Percentiles rank a stretch among this genome's conserved stretches.
Evolutionary conservation across 2,888 invertebrate genomes (phyloP).

Genomic region (Agrotis exclamationis): DNA sequence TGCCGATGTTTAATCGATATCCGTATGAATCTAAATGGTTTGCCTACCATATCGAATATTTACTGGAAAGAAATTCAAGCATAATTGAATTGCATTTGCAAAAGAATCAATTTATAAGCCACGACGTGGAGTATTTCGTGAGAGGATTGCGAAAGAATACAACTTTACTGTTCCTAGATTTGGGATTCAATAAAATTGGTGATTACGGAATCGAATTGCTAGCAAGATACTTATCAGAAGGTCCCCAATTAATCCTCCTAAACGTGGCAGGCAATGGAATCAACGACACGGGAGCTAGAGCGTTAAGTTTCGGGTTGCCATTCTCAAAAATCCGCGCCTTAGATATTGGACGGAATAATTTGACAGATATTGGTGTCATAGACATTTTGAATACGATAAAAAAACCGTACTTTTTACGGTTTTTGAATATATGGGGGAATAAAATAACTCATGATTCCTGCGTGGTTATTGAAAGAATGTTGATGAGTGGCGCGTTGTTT

Average conservation of each 20-base stretch:
- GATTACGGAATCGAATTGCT: slow-evolving; percentile 91
- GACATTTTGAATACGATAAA: slow-evolving; percentile 91
- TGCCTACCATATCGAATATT: slow-evolving; percentile 87
- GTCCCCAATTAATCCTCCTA: slow-evolving; percentile 87
- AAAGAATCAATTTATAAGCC: slow-evolving; percentile 91
- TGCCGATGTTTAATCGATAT: slow-evolving; percentile 82
- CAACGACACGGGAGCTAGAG: slow-evolving; percentile 90
- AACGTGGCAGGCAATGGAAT: slow-evolving; percentile 91
- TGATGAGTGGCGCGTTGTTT: slow-evolving; percentile 78
- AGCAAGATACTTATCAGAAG: slow-evolving; percentile 87
- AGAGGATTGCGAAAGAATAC: slow-evolving; percentile 88
- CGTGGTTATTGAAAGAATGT: slow-evolving; percentile 81
- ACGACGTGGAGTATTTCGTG: slow-evolving; percentile 91
- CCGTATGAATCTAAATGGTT: slow-evolving; percentile 87
- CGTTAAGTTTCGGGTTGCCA: slow-evolving; percentile 90
- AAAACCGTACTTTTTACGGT: slow-evolving; percentile 84
- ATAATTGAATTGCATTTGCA: slow-evolving; percentile 91
- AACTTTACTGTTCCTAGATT: slow-evolving; percentile 90
- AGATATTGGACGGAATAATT: slow-evolving; percentile 91
- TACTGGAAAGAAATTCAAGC: slow-evolving; percentile 80
- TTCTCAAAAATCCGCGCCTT: slow-evolving; percentile 91
- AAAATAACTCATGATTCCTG: slow-evolving; percentile 83
- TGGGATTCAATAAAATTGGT: slow-evolving; percentile 91
- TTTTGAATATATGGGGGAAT: slow-evolving; percentile 87
- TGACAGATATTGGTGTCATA: slow-evolving; percentile 89